phyloP scores from a whole-genome alignment of 2,888 invertebrate species.

The Junonia oenone region DNA sequence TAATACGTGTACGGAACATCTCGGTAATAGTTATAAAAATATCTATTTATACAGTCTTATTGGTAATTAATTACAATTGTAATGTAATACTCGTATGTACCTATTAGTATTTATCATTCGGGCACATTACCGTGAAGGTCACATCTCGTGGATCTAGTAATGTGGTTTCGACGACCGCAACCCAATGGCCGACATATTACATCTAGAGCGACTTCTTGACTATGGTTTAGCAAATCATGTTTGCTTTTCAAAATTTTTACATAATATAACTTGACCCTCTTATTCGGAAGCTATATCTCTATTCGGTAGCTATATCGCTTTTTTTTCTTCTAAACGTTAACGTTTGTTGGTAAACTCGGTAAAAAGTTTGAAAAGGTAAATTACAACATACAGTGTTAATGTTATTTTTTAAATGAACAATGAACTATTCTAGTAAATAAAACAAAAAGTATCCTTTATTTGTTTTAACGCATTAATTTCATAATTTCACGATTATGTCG shows the following conservation, averaged over 20 bases:
- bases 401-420: too few species aligned
- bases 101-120: slow-evolving; percentile 15
- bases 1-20: too few species aligned
- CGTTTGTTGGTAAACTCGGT: background rate
- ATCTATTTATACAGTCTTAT: too few species aligned
- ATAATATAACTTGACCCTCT: background rate
- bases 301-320: background rate
- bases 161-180: slow-evolving; percentile 27
- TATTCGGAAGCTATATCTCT: too few species aligned
- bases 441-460: too few species aligned
- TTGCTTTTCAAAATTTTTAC: background rate
- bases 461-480: too few species aligned
- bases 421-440: too few species aligned
- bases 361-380: too few species aligned
- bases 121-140: slow-evolving; percentile 19
- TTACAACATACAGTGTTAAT: too few species aligned
- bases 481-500: too few species aligned
- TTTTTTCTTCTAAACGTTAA: background rate
- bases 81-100: background rate
- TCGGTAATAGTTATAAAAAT: too few species aligned
- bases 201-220: background rate
- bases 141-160: slow-evolving; percentile 18
- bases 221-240: background rate
- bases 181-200: slow-evolving; percentile 22
- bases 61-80: background rate